Conservation (phyloP, 2,113 vertebrate species). For the Larimichthys polyactis region DNA sequence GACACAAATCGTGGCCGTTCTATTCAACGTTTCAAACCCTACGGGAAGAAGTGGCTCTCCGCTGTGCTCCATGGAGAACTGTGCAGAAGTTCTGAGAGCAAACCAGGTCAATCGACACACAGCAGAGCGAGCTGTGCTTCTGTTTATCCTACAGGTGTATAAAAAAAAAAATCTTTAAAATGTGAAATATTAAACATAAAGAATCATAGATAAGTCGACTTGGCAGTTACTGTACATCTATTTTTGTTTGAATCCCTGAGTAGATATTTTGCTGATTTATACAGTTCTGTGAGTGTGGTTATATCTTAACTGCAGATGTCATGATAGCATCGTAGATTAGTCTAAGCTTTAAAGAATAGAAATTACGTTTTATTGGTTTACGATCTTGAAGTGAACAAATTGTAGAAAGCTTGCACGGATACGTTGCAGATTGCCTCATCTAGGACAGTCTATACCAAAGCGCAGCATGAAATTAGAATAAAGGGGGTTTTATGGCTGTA, state of each 20-base stretch:
- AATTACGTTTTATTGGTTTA: not conserved
- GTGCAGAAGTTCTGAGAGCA: no score
- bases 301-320: not conserved
- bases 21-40: no score
- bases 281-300: not conserved
- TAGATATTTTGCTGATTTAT: constrained; percentile 25
- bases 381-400: no score
- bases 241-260: not conserved
- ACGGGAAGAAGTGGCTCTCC: no score
- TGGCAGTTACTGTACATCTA: constrained; percentile 1
- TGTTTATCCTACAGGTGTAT: not conserved
- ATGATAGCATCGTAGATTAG: not conserved
- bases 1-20: no score
- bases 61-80: no score
- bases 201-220: constrained; percentile 14
- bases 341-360: not conserved
- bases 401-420: no score
- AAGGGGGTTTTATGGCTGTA: constrained; percentile 36
- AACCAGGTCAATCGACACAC: no score
- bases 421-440: not conserved
- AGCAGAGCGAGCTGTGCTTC: not conserved
- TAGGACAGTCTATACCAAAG: not conserved
- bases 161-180: constrained; percentile 6
- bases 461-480: constrained; percentile 17
- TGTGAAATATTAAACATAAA: constrained; percentile 24